Conservation (phyloP, 64 coral and sea anemone species). For the Montipora cactus region DNA sequence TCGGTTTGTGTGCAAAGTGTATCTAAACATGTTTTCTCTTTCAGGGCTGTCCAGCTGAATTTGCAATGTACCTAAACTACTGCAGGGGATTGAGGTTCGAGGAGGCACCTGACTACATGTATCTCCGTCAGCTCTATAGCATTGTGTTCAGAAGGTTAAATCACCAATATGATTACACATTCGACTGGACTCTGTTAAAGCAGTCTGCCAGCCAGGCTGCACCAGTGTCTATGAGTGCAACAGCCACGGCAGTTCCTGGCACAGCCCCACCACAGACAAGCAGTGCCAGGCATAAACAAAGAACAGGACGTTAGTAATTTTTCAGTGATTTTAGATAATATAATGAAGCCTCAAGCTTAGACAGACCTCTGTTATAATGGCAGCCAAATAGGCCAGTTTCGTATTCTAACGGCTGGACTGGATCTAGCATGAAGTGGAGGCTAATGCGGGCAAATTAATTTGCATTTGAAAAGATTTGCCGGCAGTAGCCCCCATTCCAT, state of each 20-base stretch:
- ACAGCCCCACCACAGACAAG: slow-evolving; percentile 70
- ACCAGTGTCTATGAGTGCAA: slow-evolving; percentile 74
- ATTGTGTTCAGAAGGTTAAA: slow-evolving; percentile 97
- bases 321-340: too few relatives aligned
- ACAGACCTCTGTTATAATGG: too few relatives aligned
- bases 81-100: slow-evolving; percentile 95
- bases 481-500: too few relatives aligned
- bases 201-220: slow-evolving; percentile 76
- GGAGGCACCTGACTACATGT: slow-evolving; percentile 99
- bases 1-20: too few relatives aligned
- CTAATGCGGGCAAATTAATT: too few relatives aligned
- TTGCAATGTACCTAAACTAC: slow-evolving; percentile 99
- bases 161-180: slow-evolving; percentile 98
- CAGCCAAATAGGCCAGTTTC: too few relatives aligned
- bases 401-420: too few relatives aligned
- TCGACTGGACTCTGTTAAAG: slow-evolving; percentile 96
- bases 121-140: slow-evolving; percentile 93
- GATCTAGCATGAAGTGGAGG: too few relatives aligned
- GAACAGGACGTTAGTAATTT: slow-evolving; percentile 80
- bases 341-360: too few relatives aligned
- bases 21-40: background rate
- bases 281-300: slow-evolving; percentile 78
- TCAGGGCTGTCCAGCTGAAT: slow-evolving; percentile 94
- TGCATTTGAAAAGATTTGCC: too few relatives aligned
- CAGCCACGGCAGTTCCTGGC: slow-evolving; percentile 68